These are phyloP conservation scores for Calycopis cecrops DNA, from an alignment of 1,140 invertebrate genomes.

Conservation along the genomic window DNA sequence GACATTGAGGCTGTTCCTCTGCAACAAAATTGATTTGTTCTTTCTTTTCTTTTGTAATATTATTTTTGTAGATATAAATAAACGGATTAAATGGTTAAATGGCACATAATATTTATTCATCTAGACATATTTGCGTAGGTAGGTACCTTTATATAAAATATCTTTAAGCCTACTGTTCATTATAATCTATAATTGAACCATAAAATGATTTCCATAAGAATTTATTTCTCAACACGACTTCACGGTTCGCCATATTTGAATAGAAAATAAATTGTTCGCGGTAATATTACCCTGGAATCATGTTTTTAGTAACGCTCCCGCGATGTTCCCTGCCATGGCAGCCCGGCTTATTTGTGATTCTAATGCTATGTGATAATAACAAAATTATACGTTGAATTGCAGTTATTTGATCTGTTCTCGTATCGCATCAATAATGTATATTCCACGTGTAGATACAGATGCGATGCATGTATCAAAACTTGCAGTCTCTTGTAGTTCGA, in stretches of 20 bases:
- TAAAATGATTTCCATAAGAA: constrained; percentile 26
- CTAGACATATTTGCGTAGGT: too few species aligned
- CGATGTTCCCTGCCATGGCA: constrained; percentile 41
- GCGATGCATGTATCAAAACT: too few species aligned
- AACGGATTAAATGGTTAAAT: too few species aligned
- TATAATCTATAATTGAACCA: neutral
- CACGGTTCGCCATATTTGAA: constrained; percentile 29
- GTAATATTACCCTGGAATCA: constrained; percentile 53
- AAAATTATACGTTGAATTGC: constrained; percentile 15
- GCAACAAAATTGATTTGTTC: too few species aligned
- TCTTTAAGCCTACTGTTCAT: too few species aligned
- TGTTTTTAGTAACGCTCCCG: constrained; percentile 46
- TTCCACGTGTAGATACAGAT: neutral
- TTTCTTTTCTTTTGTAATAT: too few species aligned
- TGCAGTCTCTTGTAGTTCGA: too few species aligned
- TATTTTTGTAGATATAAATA: too few species aligned
- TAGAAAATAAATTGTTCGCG: constrained; percentile 35
- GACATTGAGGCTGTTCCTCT: too few species aligned
- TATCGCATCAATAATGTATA: constrained; percentile 4
- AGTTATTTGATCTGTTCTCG: constrained; percentile 1
- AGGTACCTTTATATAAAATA: too few species aligned
- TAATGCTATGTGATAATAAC: constrained; percentile 39
- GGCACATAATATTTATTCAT: too few species aligned
- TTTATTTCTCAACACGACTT: constrained; percentile 28
- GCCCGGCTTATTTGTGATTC: constrained; percentile 53